phyloP scores from a whole-genome alignment of 1,140 invertebrate genomes.

The Caerostris extrusa region DNA sequence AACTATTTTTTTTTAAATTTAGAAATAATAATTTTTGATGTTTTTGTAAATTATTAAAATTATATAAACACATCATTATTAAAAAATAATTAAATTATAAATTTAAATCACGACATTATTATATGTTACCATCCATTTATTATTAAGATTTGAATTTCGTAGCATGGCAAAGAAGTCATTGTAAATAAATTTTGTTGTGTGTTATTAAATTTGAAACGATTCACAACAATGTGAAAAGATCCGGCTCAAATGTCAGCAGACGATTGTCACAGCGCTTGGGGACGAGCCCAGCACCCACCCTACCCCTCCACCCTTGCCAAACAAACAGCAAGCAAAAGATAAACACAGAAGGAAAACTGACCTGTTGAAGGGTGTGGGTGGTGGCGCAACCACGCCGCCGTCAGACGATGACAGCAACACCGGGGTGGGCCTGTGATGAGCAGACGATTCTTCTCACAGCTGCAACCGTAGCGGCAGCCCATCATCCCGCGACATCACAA shows the following conservation, averaged over 20 bases:
- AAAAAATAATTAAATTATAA: too few relatives aligned
- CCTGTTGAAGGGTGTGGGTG: slow-evolving; percentile 63
- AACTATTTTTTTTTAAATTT: too few relatives aligned
- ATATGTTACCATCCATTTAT: too few relatives aligned
- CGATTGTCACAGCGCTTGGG: not conserved
- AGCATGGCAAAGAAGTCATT: not conserved
- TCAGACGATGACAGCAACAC: slow-evolving; percentile 61
- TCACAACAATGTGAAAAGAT: not conserved
- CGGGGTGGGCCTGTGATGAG: slow-evolving; percentile 61
- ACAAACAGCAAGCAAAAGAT: slow-evolving; percentile 34
- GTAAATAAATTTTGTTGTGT: not conserved
- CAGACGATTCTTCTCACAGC: slow-evolving; percentile 61
- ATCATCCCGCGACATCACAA: slow-evolving; percentile 59
- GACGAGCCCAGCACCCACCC: not conserved
- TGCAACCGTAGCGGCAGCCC: slow-evolving; percentile 29
- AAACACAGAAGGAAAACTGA: slow-evolving; percentile 60
- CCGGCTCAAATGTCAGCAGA: not conserved
- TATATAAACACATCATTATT: too few relatives aligned
- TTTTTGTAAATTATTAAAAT: too few relatives aligned
- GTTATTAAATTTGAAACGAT: not conserved
- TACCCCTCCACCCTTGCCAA: not conserved
- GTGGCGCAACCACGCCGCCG: slow-evolving; percentile 17
- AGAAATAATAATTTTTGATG: too few relatives aligned
- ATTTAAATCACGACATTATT: too few relatives aligned
- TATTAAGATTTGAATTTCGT: not conserved